These are phyloP conservation scores for Cotesia glomerata DNA, from an alignment of 1,140 invertebrate genomes.

Conservation along the genomic window DNA sequence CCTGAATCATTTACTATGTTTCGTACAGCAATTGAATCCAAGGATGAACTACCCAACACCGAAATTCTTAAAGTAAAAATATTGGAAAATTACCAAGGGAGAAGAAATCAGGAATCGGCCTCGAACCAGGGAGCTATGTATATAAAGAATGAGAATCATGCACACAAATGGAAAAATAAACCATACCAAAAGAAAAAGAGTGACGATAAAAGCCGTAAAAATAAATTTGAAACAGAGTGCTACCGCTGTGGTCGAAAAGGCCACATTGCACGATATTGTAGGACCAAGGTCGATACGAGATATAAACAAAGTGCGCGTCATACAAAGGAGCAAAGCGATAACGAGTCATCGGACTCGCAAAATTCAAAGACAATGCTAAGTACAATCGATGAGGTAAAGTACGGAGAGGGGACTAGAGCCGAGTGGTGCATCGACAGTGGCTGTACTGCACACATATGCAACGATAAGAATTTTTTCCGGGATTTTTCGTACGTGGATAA, in stretches of 20 bases:
- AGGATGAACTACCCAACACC: no score
- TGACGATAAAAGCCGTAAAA: neutral
- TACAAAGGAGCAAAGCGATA: neutral
- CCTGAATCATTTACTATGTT: no score
- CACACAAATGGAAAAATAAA: neutral
- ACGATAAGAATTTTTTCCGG: slow-evolving; percentile 20
- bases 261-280: no score
- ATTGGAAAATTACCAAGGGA: no score
- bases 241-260: neutral
- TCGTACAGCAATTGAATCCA: no score
- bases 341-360: neutral
- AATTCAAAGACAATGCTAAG: neutral
- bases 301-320: no score
- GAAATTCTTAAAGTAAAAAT: no score
- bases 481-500: slow-evolving; percentile 14
- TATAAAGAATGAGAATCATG: neutral
- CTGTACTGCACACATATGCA: slow-evolving; percentile 27
- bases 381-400: slow-evolving; percentile 20
- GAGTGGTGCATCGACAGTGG: slow-evolving; percentile 34
- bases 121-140: slow-evolving; percentile 17
- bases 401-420: neutral
- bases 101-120: neutral
- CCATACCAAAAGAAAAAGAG: no score
- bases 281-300: no score
- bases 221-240: neutral